Evolutionary conservation across 2,113 vertebrate genomes (phyloP), one percentile per base, ranked within the genome.

Genomic region (Chaetops frenatus): DNA sequence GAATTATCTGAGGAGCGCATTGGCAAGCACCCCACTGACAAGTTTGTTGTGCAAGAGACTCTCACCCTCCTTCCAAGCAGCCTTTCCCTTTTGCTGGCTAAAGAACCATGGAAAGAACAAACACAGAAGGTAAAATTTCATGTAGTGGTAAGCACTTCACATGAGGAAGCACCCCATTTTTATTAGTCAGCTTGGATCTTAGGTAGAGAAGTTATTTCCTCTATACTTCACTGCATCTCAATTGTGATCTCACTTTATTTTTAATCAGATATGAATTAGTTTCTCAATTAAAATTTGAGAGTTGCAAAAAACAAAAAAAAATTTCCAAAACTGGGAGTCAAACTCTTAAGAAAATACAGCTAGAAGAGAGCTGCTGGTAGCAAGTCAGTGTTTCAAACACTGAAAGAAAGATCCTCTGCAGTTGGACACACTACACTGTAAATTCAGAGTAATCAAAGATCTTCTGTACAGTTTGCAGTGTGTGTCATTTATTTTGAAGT

Each of bases 21-120:
- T 79, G 98, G 98, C 51, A 97, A 87, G 33, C 97, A 97, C 73
- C 85, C 95, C 7, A 14, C 94, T 66, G 94, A 97, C 4, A 97
- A 96, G 24, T 25, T 92, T 58, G 94, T 97, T 48, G 93, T 98
- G 84, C 96, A 98, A 10, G 98, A 97, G 85, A 97, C 97, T 86
- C 70, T 99, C 61, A 96, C 98, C 69, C 98, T 98, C 35, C 86
- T 99, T 94, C 97, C 99, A 56, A 97, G 91, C 54, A 99, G 99
- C 86, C 97, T 99, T 94, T 96, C 86, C 12, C 94, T 97, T 47
- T 98, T 99, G 35, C 97, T 99, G 80, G 91, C 96, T 88, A 99
- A 99, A 96, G 99, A 99, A 40, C 99, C 99, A 0, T 99, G 99
- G 99, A 99, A 98, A 94, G 97, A 97, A 53, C 98, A 99, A 62